A percentile compares a stretch with the other conserved stretches of the same genome.
Conservation (phyloP, 2,888 invertebrate genomes). For the Arrhopalites spinosus region DNA sequence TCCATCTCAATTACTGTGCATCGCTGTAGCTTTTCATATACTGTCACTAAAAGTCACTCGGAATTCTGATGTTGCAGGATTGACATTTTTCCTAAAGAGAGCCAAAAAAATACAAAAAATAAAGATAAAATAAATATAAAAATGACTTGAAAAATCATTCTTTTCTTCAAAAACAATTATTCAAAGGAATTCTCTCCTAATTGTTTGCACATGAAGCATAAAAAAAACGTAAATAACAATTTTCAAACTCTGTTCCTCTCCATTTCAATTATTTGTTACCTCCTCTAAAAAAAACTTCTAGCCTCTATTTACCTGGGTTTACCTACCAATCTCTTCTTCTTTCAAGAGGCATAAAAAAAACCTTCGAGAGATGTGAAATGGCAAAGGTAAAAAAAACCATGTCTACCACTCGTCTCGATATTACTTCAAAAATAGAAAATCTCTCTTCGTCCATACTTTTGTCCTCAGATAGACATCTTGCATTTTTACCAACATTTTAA, state of each 20-base stretch:
- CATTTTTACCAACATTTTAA: too few species aligned
- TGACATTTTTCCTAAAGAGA: slow-evolving; percentile 29
- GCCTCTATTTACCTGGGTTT: too few species aligned
- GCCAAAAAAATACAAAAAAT: slow-evolving; percentile 1
- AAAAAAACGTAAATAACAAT: not conserved
- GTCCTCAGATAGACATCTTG: too few species aligned
- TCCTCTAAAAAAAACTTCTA: too few species aligned
- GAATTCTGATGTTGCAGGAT: slow-evolving; percentile 31
- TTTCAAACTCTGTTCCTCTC: slow-evolving; percentile 7
- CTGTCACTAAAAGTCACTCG: slow-evolving; percentile 36
- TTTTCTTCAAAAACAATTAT: not conserved
- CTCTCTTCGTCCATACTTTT: too few species aligned
- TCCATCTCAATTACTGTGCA: slow-evolving; percentile 34
- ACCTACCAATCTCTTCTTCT: too few species aligned
- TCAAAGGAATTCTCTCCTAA: not conserved
- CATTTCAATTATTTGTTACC: not conserved
- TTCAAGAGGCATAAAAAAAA: too few species aligned
- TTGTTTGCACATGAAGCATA: slow-evolving; percentile 15
- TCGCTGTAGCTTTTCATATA: slow-evolving; percentile 21
- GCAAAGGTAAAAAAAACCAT: too few species aligned
- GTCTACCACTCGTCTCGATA: too few species aligned
- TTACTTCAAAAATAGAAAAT: too few species aligned
- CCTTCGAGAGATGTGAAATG: too few species aligned
- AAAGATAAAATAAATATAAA: not conserved
- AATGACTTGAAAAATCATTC: too few species aligned